Base-by-base conservation (phyloP, 1,140 invertebrate genomes). In the Zaprionus vittiger region DNA sequence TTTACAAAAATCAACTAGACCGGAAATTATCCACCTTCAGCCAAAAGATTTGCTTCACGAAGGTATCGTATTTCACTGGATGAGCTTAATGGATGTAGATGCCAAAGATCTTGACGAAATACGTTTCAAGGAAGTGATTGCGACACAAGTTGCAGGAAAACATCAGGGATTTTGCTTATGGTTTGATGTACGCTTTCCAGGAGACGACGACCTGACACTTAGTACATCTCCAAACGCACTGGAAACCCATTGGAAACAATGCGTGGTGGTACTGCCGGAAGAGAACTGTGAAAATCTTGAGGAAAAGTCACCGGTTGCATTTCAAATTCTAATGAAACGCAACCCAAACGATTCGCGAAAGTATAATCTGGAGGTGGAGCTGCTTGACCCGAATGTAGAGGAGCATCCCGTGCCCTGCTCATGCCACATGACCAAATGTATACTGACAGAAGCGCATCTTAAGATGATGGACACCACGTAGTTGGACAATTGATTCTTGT, bases 201-300 rank as follows among this genome's bases (percentile, higher is more conserved):
- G 92, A 11, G 80, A 91, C 5, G 72, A 90, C 15, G 81, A 90
- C 12, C 93, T 97, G n/a, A 92, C 93, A 11, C 94, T 98, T 54
- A 96, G 95, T 65, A 97, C 97, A 77, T 96, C 95, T 84, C 98
- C 96, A 62, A 94, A 94, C 73, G 95, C 95, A 83, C 94, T 94
- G 73, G 94, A 94, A 59, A 99, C 98, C 9, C 98, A 99, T 93
- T 99, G 99, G 99, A 99, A 99, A 93, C 99, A 99, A 93, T 99
- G 98, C 2, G 95, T 99, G 9, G 98, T 99, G 92, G 93, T 95
- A 3, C 81, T 96, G 38, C 95, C 95, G 11, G 91, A 94, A 62
- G 93, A 94, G 59, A 77, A 90, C 37, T 91, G 87, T 59, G 92
- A 93, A 73, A 74, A 91, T 41, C 91, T 95, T 0, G 95, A 95